Base-by-base conservation (phyloP, 2,888 invertebrate species). In the Glyphotaelius pellucidus region DNA sequence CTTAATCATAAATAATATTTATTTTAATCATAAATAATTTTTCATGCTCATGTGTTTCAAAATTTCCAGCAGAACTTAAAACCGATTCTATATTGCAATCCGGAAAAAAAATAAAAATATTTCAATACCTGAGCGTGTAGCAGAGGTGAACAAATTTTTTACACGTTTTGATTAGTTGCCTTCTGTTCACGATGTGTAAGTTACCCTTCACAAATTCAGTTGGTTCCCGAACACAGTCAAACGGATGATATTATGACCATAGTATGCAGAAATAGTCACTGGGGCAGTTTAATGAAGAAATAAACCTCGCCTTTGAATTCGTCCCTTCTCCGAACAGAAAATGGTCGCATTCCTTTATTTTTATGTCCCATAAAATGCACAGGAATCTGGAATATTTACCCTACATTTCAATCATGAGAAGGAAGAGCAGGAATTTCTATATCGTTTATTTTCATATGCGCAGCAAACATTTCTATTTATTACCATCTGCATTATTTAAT, bases 311-410 rank as follows among this genome's bases (percentile, higher is more conserved):
- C 90, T 90, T 79, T 85, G 85, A 35, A 79, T 79, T 47, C 85
- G 47, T 89, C 47, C 85, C 85, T 86, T 89, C 85, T 83, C 38
- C 80, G 67, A 11, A 9, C 25, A 90, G 85, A 92, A 92, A 92
- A 92, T 89, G 92, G 91, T 92, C 90, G 92, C 90, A 92, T 92
- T 92, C 92, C 91, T 89, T 92, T 90, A 86, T 92, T 92, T 92
- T 81, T 84, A 90, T 91, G 89, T 42, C 35, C 85, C 90, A 89
- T 80, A 88, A 90, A 89, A 83, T 47, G 32, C 89, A 67, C 42
- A 79, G 92, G 93, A 93, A 93, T 93, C 47, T 86, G 30, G 42
- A 90, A 31, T 89, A 93, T 93, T 90, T 90, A 90, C 35, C 92
- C 93, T 83, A 92, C 92, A 93, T 92, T 92, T 90, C 83, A 91